These are phyloP conservation scores for Metalampra italica DNA, from an alignment of 2,888 invertebrate species.

Conservation along the genomic window DNA sequence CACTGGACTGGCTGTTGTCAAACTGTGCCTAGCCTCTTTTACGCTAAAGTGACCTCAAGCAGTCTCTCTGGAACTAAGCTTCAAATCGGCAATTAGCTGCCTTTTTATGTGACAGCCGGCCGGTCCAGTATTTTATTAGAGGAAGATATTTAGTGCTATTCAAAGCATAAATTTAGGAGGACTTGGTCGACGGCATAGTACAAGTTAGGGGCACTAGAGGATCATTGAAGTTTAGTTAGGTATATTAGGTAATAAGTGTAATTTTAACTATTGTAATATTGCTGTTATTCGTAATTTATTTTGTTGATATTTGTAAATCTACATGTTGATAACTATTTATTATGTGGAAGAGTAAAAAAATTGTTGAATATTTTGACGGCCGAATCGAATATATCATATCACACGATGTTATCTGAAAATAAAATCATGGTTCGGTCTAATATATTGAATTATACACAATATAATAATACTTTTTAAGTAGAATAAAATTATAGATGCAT, in stretches of 20 bases:
- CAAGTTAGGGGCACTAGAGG: slow-evolving; percentile 65
- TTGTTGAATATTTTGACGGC: slow-evolving; percentile 71
- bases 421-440: slow-evolving; percentile 53
- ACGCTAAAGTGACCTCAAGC: no score
- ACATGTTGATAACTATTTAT: slow-evolving; percentile 78
- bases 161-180: neutral
- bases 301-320: slow-evolving; percentile 79
- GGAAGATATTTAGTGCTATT: no score
- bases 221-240: slow-evolving; percentile 51
- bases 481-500: slow-evolving; percentile 52
- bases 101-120: no score
- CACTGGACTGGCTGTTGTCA: no score
- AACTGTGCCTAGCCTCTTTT: no score
- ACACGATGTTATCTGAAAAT: slow-evolving; percentile 29
- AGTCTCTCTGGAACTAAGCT: no score
- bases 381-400: slow-evolving; percentile 52
- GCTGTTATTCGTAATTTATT: slow-evolving; percentile 79
- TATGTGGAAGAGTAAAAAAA: slow-evolving; percentile 70
- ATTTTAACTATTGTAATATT: slow-evolving; percentile 67
- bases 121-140: no score
- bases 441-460: slow-evolving; percentile 68
- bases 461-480: slow-evolving; percentile 55
- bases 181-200: slow-evolving; percentile 56
- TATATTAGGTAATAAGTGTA: no score
- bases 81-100: no score